These are phyloP conservation scores for Lithobates pipiens DNA, from an alignment of 2,797 vertebrate species.

Conservation along the genomic window DNA sequence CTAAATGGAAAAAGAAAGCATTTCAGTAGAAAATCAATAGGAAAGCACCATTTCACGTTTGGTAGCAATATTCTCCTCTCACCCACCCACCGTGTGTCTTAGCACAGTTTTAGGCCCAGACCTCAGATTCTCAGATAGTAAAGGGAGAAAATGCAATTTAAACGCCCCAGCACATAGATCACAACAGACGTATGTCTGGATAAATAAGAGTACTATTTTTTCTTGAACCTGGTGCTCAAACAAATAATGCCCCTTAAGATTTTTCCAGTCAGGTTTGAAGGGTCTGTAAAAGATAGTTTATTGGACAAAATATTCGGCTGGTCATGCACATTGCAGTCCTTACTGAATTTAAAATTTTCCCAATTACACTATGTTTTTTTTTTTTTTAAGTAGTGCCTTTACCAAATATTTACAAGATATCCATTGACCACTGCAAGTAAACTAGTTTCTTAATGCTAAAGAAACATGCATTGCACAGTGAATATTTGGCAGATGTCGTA, in stretches of 20 bases:
- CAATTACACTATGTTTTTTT: too few relatives aligned
- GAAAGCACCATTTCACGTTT: constrained; percentile 61
- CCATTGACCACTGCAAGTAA: too few relatives aligned
- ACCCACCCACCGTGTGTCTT: constrained; percentile 55
- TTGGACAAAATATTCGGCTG: constrained; percentile 17
- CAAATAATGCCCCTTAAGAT: constrained; percentile 40
- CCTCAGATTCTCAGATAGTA: constrained; percentile 36
- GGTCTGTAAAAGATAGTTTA: constrained; percentile 24
- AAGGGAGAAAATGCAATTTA: constrained; percentile 24
- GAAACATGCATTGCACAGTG: too few relatives aligned
- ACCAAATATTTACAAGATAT: too few relatives aligned
- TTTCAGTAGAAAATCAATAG: constrained; percentile 61
- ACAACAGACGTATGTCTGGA: constrained; percentile 23
- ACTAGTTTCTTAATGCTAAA: too few relatives aligned
- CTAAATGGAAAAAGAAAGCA: constrained; percentile 62
- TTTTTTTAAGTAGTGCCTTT: too few relatives aligned
- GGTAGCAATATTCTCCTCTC: constrained; percentile 43
- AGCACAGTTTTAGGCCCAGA: constrained; percentile 35
- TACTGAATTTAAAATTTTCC: background rate
- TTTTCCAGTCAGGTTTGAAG: constrained; percentile 23
- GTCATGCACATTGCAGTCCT: background rate
- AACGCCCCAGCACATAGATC: constrained; percentile 30
- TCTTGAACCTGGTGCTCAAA: constrained; percentile 20
- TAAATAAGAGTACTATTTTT: constrained; percentile 40
- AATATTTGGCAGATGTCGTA: too few relatives aligned